Percentiles rank a stretch among this genome's conserved stretches.
Conservation (phyloP, 2,888 invertebrate species). For the Miltochrista miniata region DNA sequence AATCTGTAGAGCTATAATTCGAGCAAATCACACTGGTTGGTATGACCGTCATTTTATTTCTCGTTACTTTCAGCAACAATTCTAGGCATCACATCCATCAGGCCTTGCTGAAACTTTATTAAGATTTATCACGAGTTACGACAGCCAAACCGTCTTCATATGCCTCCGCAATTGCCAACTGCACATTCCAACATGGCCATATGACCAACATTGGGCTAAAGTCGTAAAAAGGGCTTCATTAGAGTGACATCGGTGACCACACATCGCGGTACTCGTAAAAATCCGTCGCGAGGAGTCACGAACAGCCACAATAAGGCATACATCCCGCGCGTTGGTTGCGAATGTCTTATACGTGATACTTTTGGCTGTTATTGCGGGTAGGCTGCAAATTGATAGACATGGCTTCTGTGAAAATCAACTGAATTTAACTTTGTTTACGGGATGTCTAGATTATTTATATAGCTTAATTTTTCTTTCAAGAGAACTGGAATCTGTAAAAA, state of each 20-base stretch:
- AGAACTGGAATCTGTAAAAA: no score
- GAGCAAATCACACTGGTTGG: not conserved
- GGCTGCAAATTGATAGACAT: conserved; percentile 23
- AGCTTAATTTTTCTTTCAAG: no score
- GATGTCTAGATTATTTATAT: no score
- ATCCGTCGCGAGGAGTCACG: conserved; percentile 63
- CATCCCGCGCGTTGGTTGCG: conserved; percentile 53
- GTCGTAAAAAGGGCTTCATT: conserved; percentile 42
- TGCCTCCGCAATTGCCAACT: conserved; percentile 4
- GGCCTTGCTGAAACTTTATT: conserved; percentile 3
- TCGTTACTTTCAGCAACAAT: conserved; percentile 1
- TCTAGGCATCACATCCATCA: conserved; percentile 1
- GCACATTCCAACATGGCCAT: conserved; percentile 3
- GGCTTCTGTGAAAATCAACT: no score
- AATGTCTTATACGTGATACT: conserved; percentile 68
- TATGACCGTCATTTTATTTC: not conserved
- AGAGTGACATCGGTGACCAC: conserved; percentile 35
- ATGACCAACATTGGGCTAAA: conserved; percentile 8
- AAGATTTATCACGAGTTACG: conserved; percentile 10
- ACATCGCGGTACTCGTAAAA: conserved; percentile 65
- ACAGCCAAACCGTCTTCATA: conserved; percentile 6
- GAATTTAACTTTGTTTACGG: no score
- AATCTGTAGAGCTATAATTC: no score
- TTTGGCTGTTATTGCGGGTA: conserved; percentile 43
- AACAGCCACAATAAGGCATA: conserved; percentile 63